Evolutionary conservation across 2,797 vertebrate genomes (phyloP).

Genomic region (Poeciliopsis infans): DNA sequence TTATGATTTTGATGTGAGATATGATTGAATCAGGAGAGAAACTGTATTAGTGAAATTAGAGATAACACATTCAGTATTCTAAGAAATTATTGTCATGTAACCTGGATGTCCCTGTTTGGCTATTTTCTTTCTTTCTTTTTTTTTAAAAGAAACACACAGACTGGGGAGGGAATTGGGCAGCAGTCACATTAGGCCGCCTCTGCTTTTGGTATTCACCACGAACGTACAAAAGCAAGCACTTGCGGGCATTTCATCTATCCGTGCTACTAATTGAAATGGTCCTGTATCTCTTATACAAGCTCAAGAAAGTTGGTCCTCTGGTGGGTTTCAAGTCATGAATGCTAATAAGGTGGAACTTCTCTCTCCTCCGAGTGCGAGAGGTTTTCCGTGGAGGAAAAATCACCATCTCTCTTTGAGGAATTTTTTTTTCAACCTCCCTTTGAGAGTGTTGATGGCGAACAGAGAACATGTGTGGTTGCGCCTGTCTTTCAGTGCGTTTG

Average conservation of each 20-base stretch:
- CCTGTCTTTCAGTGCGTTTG: constrained; percentile 8
- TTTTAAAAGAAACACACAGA: not conserved
- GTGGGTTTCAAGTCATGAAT: constrained; percentile 38
- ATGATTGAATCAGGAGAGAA: not conserved
- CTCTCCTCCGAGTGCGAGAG: constrained; percentile 30
- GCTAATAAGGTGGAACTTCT: constrained; percentile 54
- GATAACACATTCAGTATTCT: not conserved
- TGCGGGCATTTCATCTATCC: constrained; percentile 42
- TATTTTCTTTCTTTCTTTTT: not conserved
- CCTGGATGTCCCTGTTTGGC: not conserved
- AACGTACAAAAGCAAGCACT: constrained; percentile 23
- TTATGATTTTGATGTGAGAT: not conserved
- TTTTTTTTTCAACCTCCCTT: constrained; percentile 18
- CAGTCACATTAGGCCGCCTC: not conserved
- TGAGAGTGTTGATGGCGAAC: constrained; percentile 14
- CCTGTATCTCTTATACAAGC: constrained; percentile 34
- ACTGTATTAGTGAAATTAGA: not conserved
- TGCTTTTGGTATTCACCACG: constrained; percentile 7
- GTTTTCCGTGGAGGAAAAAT: constrained; percentile 34
- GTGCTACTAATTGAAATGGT: constrained; percentile 27
- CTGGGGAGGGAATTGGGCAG: not conserved
- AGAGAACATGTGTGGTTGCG: constrained; percentile 10
- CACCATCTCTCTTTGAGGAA: constrained; percentile 31
- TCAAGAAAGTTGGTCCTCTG: constrained; percentile 28
- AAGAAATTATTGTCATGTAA: not conserved